A percentile compares a stretch with the other conserved stretches of the same genome.
phyloP scores from a whole-genome alignment of 2,113 vertebrate genomes.

The Pseudorectes ferrugineus region DNA sequence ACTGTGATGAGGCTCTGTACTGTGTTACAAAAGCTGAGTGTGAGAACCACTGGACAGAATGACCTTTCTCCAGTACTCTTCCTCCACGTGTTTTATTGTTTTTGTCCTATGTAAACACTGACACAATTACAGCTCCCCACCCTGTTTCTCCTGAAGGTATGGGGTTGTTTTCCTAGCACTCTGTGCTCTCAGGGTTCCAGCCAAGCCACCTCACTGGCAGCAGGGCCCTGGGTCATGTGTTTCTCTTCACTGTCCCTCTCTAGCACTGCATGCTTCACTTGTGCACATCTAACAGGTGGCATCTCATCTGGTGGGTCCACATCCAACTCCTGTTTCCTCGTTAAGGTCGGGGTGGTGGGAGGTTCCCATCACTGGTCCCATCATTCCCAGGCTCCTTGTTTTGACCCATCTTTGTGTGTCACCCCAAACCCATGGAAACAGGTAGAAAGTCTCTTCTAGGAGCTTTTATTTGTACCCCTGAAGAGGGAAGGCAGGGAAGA shows the following conservation, averaged over 20 bases:
- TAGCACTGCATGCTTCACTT: not conserved
- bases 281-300: rapidly evolving
- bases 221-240: not conserved
- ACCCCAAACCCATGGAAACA: not conserved
- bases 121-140: not conserved
- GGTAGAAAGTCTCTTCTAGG: not conserved
- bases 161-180: not conserved
- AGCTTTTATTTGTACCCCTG: not conserved
- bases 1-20: not conserved
- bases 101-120: not conserved
- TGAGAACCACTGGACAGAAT: conserved; percentile 1
- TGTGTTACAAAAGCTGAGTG: not conserved
- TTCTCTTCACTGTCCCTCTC: not conserved
- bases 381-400: not conserved
- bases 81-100: not conserved
- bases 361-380: not conserved
- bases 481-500: not conserved
- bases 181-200: not conserved
- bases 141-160: not conserved
- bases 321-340: not conserved
- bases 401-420: not conserved
- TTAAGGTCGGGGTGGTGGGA: not conserved
- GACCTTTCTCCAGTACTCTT: not conserved
- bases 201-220: not conserved
- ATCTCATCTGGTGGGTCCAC: not conserved